phyloP scores from a whole-genome alignment of 2,888 invertebrate genomes.

The Lepidonotus clava region DNA sequence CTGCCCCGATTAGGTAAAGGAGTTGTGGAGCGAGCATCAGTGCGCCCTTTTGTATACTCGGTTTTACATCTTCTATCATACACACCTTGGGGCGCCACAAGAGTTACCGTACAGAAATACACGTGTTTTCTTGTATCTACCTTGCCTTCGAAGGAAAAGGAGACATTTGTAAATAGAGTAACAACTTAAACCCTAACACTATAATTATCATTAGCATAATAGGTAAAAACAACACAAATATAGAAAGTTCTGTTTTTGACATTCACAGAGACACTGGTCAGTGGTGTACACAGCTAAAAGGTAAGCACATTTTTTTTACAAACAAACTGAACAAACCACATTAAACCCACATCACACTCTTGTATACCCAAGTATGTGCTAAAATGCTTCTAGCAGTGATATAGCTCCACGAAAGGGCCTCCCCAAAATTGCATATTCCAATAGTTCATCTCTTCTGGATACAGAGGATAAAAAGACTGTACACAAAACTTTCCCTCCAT shows the following conservation, averaged over 20 bases:
- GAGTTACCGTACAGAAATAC: not conserved
- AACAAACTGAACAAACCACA: not conserved
- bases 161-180: not conserved
- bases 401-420: not conserved
- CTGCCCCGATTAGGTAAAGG: not conserved
- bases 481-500: not conserved
- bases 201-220: too few relatives aligned
- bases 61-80: not conserved
- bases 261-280: constrained; percentile 2
- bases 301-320: constrained; percentile 21
- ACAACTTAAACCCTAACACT: constrained; percentile 4
- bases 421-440: not conserved
- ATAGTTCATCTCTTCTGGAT: not conserved
- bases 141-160: not conserved
- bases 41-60: not conserved
- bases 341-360: not conserved
- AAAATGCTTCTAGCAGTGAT: not conserved
- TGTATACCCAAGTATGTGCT: not conserved
- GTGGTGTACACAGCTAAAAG: not conserved
- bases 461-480: not conserved
- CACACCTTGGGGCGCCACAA: not conserved
- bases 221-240: not conserved
- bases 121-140: not conserved
- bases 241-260: not conserved
- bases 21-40: not conserved